phyloP scores from a whole-genome alignment of 2,797 vertebrate species.

The Etheostoma nigrum region DNA sequence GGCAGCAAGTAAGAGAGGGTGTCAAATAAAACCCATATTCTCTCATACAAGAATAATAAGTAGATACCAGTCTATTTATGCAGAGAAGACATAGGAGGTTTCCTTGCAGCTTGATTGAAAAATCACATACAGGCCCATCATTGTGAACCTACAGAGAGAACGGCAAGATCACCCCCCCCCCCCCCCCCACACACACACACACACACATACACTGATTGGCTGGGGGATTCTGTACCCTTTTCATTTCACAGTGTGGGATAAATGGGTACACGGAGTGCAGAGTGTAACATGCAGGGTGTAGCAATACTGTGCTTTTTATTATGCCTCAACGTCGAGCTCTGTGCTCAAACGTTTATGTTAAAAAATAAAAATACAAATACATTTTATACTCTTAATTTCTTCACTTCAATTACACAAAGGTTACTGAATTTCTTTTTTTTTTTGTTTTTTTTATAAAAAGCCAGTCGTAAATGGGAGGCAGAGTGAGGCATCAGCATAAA shows the following conservation, averaged over 20 bases:
- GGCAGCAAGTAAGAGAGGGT: slow-evolving; percentile 53
- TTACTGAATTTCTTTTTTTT: slow-evolving; percentile 48
- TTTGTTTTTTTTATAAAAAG: slow-evolving; percentile 29
- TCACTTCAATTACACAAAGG: slow-evolving; percentile 43
- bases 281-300: slow-evolving; percentile 23
- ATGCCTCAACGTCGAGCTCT: slow-evolving; percentile 10
- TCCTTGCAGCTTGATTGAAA: slow-evolving; percentile 68
- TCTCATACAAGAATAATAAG: slow-evolving; percentile 65
- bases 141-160: slow-evolving; percentile 47
- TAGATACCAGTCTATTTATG: slow-evolving; percentile 68
- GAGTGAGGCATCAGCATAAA: slow-evolving; percentile 60
- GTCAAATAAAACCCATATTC: slow-evolving; percentile 69
- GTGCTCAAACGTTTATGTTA: slow-evolving; percentile 11
- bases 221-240: slow-evolving; percentile 35
- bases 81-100: slow-evolving; percentile 51
- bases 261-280: slow-evolving; percentile 38
- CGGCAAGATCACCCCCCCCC: slow-evolving; percentile 5
- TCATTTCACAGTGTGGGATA: slow-evolving; percentile 61
- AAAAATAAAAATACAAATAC: slow-evolving; percentile 36
- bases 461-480: slow-evolving; percentile 41
- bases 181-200: not conserved
- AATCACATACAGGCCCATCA: slow-evolving; percentile 65
- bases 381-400: slow-evolving; percentile 40
- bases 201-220: slow-evolving; percentile 32
- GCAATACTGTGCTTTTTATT: slow-evolving; percentile 33